Evolutionary conservation across 2,888 invertebrate genomes (phyloP).

Genomic region (Drosophila birchii): DNA sequence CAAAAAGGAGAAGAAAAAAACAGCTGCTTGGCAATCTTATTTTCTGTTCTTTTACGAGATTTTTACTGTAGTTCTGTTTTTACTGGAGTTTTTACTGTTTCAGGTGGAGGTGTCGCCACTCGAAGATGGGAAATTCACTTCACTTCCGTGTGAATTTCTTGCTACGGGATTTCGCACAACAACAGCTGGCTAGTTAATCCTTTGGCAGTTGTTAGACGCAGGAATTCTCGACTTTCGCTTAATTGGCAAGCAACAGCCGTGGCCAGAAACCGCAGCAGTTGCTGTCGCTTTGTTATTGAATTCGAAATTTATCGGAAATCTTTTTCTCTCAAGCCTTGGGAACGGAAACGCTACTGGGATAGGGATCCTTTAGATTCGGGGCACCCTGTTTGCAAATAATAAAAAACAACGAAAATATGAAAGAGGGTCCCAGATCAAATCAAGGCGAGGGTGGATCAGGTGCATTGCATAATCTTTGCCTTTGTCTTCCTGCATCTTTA

Average conservation of each 20-base stretch:
- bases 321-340: slow-evolving; percentile 31
- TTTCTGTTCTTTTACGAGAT: slow-evolving; percentile 19
- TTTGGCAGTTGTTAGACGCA: slow-evolving; percentile 68
- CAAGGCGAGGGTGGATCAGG: slow-evolving; percentile 66
- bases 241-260: slow-evolving; percentile 48
- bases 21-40: slow-evolving; percentile 34
- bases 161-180: slow-evolving; percentile 38
- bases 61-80: slow-evolving; percentile 21
- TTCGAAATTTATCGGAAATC: slow-evolving; percentile 54
- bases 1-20: slow-evolving; percentile 13
- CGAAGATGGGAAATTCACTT: slow-evolving; percentile 23
- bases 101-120: slow-evolving; percentile 35
- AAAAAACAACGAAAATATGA: slow-evolving; percentile 2
- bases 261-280: slow-evolving; percentile 37
- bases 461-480: slow-evolving; percentile 70
- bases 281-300: slow-evolving; percentile 51
- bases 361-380: slow-evolving; percentile 11
- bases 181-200: slow-evolving; percentile 69
- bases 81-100: slow-evolving; percentile 36
- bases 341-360: slow-evolving; percentile 42
- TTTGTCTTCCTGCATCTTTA: slow-evolving; percentile 24
- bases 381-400: slow-evolving; percentile 35
- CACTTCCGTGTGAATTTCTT: slow-evolving; percentile 50
- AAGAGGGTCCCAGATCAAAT: slow-evolving; percentile 32
- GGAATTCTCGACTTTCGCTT: slow-evolving; percentile 35